Base-by-base conservation (phyloP, 2,113 vertebrate species). In the Melanotaenia duboulayi region DNA sequence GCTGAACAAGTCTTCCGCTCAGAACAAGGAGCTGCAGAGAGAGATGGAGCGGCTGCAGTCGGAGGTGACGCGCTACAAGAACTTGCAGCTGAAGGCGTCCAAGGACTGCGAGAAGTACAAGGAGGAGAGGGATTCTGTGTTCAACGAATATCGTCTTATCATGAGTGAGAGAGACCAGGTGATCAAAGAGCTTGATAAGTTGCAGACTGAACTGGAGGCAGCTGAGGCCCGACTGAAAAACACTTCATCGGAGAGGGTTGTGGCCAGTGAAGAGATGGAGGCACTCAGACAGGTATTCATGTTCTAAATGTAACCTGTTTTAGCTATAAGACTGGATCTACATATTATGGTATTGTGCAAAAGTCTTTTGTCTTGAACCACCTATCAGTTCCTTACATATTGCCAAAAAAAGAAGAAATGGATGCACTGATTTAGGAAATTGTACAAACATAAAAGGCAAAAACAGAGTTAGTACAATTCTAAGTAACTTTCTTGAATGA, bases 121-220 rank as follows among this genome's bases (percentile, higher is more conserved):
- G 87, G 98, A 99, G 82, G 98, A 99, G 90, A 94, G 98, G 12
- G 98, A 99, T 57, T 98, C 98, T 0, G 97, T 99, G 83, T 98
- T 98, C 86, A 99, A 95, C 55, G 98, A 99, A 86, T 99, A 99
- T 48, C 96, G 96, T 11, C 96, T 99, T 72, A 98, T 99, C 80
- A 99, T 99, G 98, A 99, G 98, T 0, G 98, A 99, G 89, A 90
- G 98, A 5, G 98, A 99, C 94, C 98, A 99, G 93, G 97, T 99
- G 69, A 99, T 99, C 90, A 99, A 99, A 44, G 98, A 99, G 90
- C 92, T 98, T 77, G 98, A 99, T 92, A 99, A 97, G 81, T 90
- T 99, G 72, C 98, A 99, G 91, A 97, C 97, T 0, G 98, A 96
- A 39, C 94, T 99, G 79, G 98, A 99, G 86, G 91, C 96, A 39